Percentiles rank a stretch among this genome's conserved stretches.
Evolutionary conservation across 2,888 invertebrate species (phyloP).

Genomic region (Drosophila suboccidentalis): DNA sequence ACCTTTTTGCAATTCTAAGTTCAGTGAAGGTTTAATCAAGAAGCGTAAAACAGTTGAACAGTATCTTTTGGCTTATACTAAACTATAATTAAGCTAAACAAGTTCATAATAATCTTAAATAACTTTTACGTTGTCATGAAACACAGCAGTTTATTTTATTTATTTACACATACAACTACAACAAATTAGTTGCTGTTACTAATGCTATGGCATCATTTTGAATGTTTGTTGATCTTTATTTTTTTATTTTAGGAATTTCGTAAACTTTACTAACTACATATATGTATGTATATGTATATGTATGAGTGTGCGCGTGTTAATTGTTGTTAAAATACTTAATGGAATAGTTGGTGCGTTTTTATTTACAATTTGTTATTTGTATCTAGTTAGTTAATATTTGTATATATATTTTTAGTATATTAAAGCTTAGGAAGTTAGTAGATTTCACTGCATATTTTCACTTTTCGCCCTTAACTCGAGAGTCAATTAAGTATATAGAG

Average conservation of each 20-base stretch:
- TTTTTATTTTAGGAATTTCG: slow-evolving; percentile 44
- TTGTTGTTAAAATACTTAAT: slow-evolving; percentile 73
- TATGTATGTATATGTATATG: slow-evolving; percentile 22
- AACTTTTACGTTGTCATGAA: slow-evolving; percentile 81
- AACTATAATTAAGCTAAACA: slow-evolving; percentile 47
- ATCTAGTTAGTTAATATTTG: slow-evolving; percentile 44
- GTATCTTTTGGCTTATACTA: slow-evolving; percentile 38
- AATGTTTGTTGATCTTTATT: slow-evolving; percentile 17
- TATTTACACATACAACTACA: slow-evolving; percentile 68
- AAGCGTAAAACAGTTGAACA: slow-evolving; percentile 54
- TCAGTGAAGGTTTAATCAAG: slow-evolving; percentile 33
- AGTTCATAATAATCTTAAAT: slow-evolving; percentile 43
- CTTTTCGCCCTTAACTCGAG: slow-evolving; percentile 17
- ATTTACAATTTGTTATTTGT: slow-evolving; percentile 71
- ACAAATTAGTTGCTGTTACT: slow-evolving; percentile 50
- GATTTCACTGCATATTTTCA: slow-evolving; percentile 66
- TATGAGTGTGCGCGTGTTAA: slow-evolving; percentile 41
- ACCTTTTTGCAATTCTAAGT: slow-evolving; percentile 70
- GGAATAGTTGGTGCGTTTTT: slow-evolving; percentile 79
- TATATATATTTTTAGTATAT: slow-evolving; percentile 50
- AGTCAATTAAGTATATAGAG: slow-evolving; percentile 33
- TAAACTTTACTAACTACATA: slow-evolving; percentile 70
- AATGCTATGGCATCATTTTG: slow-evolving; percentile 42
- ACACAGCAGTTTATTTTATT: slow-evolving; percentile 75
- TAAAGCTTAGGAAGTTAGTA: slow-evolving; percentile 78